Evolutionary conservation across 2,888 invertebrate species (phyloP).

Genomic region (Drosophila lutescens): DNA sequence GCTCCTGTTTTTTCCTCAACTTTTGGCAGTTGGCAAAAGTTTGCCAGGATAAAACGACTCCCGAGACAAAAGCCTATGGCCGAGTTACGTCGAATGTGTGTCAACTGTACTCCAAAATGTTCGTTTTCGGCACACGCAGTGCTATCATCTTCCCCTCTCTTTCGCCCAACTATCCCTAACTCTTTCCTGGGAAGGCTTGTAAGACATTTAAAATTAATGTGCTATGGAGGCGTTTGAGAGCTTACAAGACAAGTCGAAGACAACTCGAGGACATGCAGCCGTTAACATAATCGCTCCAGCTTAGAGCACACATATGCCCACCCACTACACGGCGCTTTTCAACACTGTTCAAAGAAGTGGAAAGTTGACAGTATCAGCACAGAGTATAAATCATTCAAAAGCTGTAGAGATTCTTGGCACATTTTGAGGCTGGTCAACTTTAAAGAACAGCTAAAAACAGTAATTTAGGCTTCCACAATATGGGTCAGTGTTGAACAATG

Average conservation of each 20-base stretch:
- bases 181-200: conserved; percentile 35
- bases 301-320: conserved; percentile 9
- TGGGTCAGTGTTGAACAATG: conserved; percentile 15
- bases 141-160: background rate
- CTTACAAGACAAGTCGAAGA: conserved; percentile 43
- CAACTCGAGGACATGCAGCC: conserved; percentile 34
- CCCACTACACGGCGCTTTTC: conserved; percentile 10
- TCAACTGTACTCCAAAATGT: conserved; percentile 52
- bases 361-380: background rate
- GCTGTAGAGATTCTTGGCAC: background rate
- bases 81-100: conserved; percentile 55
- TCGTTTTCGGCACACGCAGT: conserved; percentile 16
- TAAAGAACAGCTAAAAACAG: background rate
- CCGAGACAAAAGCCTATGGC: conserved; percentile 59
- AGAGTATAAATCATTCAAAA: background rate
- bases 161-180: background rate
- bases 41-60: conserved; percentile 42
- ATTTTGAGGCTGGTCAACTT: background rate
- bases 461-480: background rate
- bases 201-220: conserved; percentile 67
- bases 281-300: conserved; percentile 34
- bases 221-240: conserved; percentile 35
- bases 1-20: conserved; percentile 20
- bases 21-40: conserved; percentile 55
- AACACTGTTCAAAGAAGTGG: conserved; percentile 23